Evolutionary conservation across 2,888 invertebrate species (phyloP).

Genomic region (Diaperis boleti): DNA sequence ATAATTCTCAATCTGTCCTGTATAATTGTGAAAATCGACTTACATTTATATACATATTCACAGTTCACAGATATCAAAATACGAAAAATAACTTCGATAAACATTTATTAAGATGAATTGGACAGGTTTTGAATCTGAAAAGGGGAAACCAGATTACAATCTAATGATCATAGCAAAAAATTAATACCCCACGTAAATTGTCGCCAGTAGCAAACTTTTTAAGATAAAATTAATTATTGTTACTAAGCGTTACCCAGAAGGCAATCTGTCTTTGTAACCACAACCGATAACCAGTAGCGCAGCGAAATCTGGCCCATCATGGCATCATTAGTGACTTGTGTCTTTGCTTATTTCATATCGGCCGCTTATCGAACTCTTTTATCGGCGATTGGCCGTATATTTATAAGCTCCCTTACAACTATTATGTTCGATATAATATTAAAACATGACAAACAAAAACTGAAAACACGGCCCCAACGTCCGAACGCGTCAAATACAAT

Average conservation of each 20-base stretch:
- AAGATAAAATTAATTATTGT: conserved; percentile 4
- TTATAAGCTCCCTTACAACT: conserved; percentile 43
- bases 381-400: conserved; percentile 40
- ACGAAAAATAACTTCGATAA: no score
- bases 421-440: conserved; percentile 42
- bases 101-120: no score
- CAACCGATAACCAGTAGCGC: conserved; percentile 52
- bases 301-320: conserved; percentile 53
- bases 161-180: background rate
- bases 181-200: background rate
- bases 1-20: no score
- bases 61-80: no score
- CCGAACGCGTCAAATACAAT: conserved; percentile 38
- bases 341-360: conserved; percentile 51
- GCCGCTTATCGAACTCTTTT: conserved; percentile 42
- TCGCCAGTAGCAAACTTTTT: conserved; percentile 1
- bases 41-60: no score
- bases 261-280: conserved; percentile 51
- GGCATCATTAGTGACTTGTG: conserved; percentile 55
- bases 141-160: background rate
- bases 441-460: conserved; percentile 46
- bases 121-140: no score
- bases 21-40: no score
- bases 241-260: conserved; percentile 27
- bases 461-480: conserved; percentile 35